Evolutionary conservation across 1,140 invertebrate genomes (phyloP).

Genomic region (Ephestia elutella): DNA sequence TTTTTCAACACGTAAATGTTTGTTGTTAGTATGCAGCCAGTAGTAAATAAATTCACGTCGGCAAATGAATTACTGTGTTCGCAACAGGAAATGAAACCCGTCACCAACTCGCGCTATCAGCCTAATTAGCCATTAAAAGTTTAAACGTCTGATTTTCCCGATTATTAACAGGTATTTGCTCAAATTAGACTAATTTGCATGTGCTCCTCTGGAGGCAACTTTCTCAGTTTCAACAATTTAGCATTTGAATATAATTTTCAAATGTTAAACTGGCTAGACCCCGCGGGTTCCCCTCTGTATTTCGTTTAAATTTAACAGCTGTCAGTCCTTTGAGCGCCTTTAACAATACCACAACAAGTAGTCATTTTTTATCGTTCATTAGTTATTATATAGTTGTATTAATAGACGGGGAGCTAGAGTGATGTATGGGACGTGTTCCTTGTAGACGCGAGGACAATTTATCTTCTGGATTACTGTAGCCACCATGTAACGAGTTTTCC

Average conservation of each 20-base stretch:
- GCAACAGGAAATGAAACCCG: constrained; percentile 5
- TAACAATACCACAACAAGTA: no score
- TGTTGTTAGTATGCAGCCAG: no score
- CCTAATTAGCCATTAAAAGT: constrained; percentile 10
- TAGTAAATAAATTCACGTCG: background rate
- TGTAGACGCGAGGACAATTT: background rate
- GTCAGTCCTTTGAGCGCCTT: no score
- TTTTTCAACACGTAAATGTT: no score
- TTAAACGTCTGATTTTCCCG: constrained; percentile 5
- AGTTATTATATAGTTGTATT: background rate
- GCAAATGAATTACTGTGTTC: constrained; percentile 4
- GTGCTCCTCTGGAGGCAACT: background rate
- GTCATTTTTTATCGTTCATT: no score
- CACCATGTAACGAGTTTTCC: background rate
- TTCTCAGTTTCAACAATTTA: background rate
- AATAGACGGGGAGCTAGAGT: background rate
- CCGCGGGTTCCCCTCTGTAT: no score
- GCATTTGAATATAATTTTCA: no score
- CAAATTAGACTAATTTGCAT: constrained; percentile 3
- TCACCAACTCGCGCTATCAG: constrained; percentile 6
- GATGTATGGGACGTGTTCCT: background rate
- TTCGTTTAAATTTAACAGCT: no score
- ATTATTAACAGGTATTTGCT: constrained; percentile 8
- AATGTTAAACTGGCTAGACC: no score
- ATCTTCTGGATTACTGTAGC: background rate